A percentile compares a stretch with the other conserved stretches of the same genome.
Evolutionary conservation across 2,113 vertebrate species (phyloP).

Genomic region (Sturnus vulgaris): DNA sequence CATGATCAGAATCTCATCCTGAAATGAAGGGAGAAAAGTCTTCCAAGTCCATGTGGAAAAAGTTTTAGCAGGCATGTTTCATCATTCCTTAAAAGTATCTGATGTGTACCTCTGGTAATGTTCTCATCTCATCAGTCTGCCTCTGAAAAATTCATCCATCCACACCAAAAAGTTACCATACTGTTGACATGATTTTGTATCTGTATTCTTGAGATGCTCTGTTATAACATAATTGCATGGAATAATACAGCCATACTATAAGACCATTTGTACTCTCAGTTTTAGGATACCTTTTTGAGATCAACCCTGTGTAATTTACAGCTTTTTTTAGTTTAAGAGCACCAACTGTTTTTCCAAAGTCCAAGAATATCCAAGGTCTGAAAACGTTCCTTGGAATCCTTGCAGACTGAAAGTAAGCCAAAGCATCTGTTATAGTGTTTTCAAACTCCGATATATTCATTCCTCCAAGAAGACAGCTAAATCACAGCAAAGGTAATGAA

Average conservation of each 20-base stretch:
- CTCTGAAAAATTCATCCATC: neutral
- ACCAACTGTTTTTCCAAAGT: neutral
- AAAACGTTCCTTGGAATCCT: neutral
- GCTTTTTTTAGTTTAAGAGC: neutral
- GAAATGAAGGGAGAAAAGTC: neutral
- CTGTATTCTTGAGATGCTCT: neutral
- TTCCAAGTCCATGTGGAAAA: neutral
- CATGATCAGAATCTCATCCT: neutral
- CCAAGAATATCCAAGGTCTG: neutral
- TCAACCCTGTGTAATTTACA: neutral
- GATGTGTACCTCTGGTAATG: neutral
- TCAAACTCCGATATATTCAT: neutral
- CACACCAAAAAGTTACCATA: neutral
- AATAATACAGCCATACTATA: neutral
- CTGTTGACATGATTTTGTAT: accelerated
- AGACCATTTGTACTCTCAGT: neutral
- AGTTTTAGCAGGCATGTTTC: neutral
- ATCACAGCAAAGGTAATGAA: neutral
- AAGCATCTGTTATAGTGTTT: neutral
- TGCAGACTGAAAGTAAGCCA: neutral
- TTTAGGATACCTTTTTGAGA: neutral
- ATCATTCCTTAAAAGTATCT: neutral
- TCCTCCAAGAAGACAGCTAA: neutral
- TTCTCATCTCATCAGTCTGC: neutral
- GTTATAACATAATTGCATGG: neutral